These are phyloP conservation scores for Steatornis caripensis DNA, from an alignment of 2,113 vertebrate genomes.

Conservation along the genomic window DNA sequence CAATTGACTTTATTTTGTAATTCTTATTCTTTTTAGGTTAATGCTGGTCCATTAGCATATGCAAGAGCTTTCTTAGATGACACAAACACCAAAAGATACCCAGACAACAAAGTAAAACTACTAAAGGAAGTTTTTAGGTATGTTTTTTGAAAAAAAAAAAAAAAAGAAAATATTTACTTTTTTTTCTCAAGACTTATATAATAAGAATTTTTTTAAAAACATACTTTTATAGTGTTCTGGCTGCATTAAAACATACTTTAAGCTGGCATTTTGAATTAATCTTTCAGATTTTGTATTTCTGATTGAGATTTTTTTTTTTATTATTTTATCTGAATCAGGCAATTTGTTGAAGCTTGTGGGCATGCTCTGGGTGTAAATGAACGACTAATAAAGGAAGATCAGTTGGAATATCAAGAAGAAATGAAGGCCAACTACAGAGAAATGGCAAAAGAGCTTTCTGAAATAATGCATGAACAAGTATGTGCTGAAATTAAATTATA, in stretches of 20 bases:
- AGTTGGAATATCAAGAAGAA: slow-evolving; percentile 96
- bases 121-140: slow-evolving; percentile 98
- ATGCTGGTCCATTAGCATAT: slow-evolving; percentile 93
- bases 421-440: slow-evolving; percentile 98
- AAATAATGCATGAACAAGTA: slow-evolving; percentile 98
- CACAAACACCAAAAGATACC: slow-evolving; percentile 88
- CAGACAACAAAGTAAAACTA: slow-evolving; percentile 97
- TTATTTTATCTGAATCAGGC: slow-evolving; percentile 71
- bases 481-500: background rate
- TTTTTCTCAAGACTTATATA: background rate
- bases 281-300: background rate
- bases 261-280: background rate
- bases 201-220: background rate
- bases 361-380: slow-evolving; percentile 91
- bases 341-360: slow-evolving; percentile 97
- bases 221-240: background rate
- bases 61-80: slow-evolving; percentile 96
- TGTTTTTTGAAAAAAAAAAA: background rate
- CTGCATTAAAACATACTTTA: background rate
- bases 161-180: background rate
- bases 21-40: slow-evolving; percentile 79
- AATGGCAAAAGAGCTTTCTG: slow-evolving; percentile 90
- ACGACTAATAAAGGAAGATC: slow-evolving; percentile 95
- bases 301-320: background rate
- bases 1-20: background rate